A percentile compares a stretch with the other conserved stretches of the same genome.
Evolutionary conservation across 2,888 invertebrate genomes (phyloP).

Genomic region (Dynastes maya): DNA sequence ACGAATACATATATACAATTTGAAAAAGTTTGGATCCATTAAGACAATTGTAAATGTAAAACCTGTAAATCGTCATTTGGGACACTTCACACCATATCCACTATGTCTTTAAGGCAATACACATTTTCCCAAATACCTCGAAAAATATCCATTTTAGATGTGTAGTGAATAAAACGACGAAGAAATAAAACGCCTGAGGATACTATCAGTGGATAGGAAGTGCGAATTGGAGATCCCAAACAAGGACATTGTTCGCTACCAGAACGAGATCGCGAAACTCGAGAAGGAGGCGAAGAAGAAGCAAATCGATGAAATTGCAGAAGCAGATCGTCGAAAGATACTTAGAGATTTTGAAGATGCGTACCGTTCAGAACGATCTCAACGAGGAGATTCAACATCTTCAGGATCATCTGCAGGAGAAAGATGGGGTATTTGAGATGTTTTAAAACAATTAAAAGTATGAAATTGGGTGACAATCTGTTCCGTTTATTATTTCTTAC

Average conservation of each 20-base stretch:
- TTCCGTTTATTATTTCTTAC: no score
- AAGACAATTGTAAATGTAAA: no score
- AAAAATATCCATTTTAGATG: no score
- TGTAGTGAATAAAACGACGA: slow-evolving; percentile 61
- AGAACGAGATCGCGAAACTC: slow-evolving; percentile 70
- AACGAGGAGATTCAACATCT: slow-evolving; percentile 74
- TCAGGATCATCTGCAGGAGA: slow-evolving; percentile 74
- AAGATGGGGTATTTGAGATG: slow-evolving; percentile 67
- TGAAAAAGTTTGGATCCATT: no score
- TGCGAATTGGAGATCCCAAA: slow-evolving; percentile 74
- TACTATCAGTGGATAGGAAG: slow-evolving; percentile 68
- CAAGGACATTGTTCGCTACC: slow-evolving; percentile 72
- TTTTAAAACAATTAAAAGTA: no score
- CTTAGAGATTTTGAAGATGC: slow-evolving; percentile 58
- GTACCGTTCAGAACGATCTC: slow-evolving; percentile 63
- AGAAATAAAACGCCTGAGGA: slow-evolving; percentile 65
- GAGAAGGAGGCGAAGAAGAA: slow-evolving; percentile 47
- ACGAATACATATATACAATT: no score
- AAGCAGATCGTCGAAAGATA: slow-evolving; percentile 60
- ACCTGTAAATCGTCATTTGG: no score
- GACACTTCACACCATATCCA: no score
- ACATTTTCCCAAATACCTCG: no score
- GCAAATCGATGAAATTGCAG: slow-evolving; percentile 51
- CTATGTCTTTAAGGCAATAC: no score
- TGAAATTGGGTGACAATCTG: no score